Base-by-base conservation (phyloP, 2,113 vertebrate genomes). In the Passer montanus region DNA sequence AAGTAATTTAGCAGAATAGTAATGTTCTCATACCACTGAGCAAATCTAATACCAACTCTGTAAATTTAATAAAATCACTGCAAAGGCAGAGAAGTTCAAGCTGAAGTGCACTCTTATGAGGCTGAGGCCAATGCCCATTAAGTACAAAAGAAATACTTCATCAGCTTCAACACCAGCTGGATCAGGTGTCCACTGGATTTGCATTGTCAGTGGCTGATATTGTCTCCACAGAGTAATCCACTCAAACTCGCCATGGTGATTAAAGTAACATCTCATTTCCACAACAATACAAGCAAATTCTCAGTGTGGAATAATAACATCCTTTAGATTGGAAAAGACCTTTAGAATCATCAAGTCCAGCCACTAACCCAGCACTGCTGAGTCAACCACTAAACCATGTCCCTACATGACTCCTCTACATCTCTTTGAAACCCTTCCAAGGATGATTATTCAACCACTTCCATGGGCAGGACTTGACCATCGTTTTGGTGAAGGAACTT, bases 1-100 rank as follows among this genome's bases (percentile, higher is more conserved):
- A 95, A 93, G 83, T 94, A 95, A 93, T 97, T 96, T 89, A 93
- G 79, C 83, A 82, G 84, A 76, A 92, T 62, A 79, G 66, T 68
- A 84, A 87, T 87, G 53, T 86, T 94, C 80, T 94, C 62, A 76
- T 93, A 91, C 64, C 78, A 72, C 74, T 50, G 41, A 87, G 77
- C 37, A 91, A 94, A 95, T 87, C 74, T 84, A 97, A 95, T 96
- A 91, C 46, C 62, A 37, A 19, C 80, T 92, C 84, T 79, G 74
- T 41, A 93, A 94, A 94, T 87, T 83, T 94, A 96, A 93, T 96
- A 89, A 90, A 28, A 82, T 76, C 2, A 3, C 50, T 89, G 90
- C 60, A 91, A 87, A 93, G 66, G 69, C 69, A 87, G 70, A 87
- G 70, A 59, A 73, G 60, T 93, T 89, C 85, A 92, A 75, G 37